phyloP scores from a whole-genome alignment of 1,140 invertebrate species.

The Pseudomyrmex sp. region DNA sequence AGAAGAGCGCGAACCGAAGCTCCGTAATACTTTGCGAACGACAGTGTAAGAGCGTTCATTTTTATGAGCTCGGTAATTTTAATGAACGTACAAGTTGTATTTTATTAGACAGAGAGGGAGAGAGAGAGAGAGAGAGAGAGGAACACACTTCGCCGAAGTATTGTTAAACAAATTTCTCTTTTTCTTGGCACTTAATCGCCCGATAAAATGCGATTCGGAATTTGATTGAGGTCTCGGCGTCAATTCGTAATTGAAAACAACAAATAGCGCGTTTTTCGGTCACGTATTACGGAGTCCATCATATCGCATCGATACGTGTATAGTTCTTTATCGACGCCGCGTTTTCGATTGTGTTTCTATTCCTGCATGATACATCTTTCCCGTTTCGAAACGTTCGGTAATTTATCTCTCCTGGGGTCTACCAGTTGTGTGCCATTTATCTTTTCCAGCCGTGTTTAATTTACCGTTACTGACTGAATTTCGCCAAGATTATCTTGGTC shows the following conservation, averaged over 20 bases:
- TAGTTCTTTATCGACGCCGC: not conserved
- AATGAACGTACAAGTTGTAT: slow-evolving; percentile 31
- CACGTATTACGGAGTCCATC: not conserved
- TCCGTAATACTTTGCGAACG: too few species aligned
- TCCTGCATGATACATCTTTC: slow-evolving; percentile 38
- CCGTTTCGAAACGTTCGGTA: slow-evolving; percentile 15
- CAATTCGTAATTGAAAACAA: slow-evolving; percentile 34
- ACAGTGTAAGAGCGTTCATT: not conserved
- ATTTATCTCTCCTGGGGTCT: slow-evolving; percentile 26
- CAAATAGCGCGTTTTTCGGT: not conserved
- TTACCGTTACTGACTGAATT: slow-evolving; percentile 53
- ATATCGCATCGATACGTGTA: too few species aligned
- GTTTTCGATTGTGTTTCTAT: slow-evolving; percentile 35
- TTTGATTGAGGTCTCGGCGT: slow-evolving; percentile 17
- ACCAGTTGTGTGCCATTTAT: slow-evolving; percentile 33
- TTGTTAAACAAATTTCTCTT: slow-evolving; percentile 21
- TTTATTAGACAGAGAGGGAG: not conserved
- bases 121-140: too few species aligned
- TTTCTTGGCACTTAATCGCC: slow-evolving; percentile 15
- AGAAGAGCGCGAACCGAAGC: not conserved
- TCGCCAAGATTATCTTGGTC: slow-evolving; percentile 47
- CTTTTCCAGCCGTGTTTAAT: slow-evolving; percentile 42
- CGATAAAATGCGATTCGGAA: slow-evolving; percentile 23
- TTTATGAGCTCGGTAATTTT: slow-evolving; percentile 14
- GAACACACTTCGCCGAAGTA: not conserved